Percentiles rank a stretch among this genome's conserved stretches.
These are phyloP conservation scores for Tetramorium alpestre DNA, from an alignment of 1,140 invertebrate species.

Conservation along the genomic window DNA sequence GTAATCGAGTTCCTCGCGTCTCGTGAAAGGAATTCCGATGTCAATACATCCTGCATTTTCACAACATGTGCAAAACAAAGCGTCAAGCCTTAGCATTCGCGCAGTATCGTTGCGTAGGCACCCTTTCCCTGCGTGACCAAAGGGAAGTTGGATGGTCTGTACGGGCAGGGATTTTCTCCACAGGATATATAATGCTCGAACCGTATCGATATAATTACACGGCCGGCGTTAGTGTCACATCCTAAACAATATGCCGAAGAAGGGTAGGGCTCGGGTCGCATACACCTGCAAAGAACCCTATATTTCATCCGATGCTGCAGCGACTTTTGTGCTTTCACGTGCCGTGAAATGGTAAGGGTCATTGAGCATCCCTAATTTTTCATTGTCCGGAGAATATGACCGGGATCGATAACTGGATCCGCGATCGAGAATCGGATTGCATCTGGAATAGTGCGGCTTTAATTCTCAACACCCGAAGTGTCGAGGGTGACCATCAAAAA, in stretches of 20 bases:
- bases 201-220: conserved; percentile 81
- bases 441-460: conserved; percentile 26
- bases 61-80: conserved; percentile 60
- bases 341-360: conserved; percentile 70
- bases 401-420: conserved; percentile 25
- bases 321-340: conserved; percentile 71
- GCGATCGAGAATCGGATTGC: conserved; percentile 13
- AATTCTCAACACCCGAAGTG: conserved; percentile 4
- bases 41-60: conserved; percentile 42
- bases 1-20: background rate
- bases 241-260: conserved; percentile 72
- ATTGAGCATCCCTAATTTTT: conserved; percentile 71
- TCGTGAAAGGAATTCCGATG: conserved; percentile 14
- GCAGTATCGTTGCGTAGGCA: conserved; percentile 46
- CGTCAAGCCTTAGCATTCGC: conserved; percentile 12
- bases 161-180: conserved; percentile 17
- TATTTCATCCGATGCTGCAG: conserved; percentile 76
- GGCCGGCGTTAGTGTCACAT: conserved; percentile 78
- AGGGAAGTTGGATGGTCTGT: conserved; percentile 60
- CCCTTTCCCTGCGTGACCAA: conserved; percentile 75
- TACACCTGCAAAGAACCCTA: conserved; percentile 80
- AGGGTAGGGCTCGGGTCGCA: conserved; percentile 35
- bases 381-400: conserved; percentile 65
- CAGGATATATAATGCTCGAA: conserved; percentile 69
- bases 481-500: background rate